Conservation (phyloP, 2,797 vertebrate species). For the Merluccius polli region DNA sequence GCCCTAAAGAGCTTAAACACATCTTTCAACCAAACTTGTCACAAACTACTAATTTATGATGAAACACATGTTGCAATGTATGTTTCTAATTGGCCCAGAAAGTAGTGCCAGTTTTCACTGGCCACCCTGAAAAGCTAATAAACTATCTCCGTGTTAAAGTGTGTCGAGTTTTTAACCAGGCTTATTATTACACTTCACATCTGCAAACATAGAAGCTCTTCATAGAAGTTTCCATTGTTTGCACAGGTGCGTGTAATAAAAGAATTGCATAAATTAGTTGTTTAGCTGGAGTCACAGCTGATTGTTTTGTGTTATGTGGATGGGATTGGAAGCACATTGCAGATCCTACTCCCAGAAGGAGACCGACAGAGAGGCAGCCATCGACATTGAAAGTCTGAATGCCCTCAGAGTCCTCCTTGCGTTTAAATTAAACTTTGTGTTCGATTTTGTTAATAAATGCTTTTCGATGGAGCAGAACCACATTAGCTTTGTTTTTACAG, state of each 20-base stretch:
- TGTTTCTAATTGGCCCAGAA: background rate
- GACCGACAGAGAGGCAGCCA: slow-evolving; percentile 28
- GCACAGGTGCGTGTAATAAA: slow-evolving; percentile 5
- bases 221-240: slow-evolving; percentile 12
- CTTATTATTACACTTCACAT: background rate
- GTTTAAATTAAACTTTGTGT: slow-evolving; percentile 50
- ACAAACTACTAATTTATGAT: background rate
- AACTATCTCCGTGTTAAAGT: background rate
- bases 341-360: slow-evolving; percentile 25
- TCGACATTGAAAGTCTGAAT: slow-evolving; percentile 29
- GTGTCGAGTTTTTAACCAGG: background rate
- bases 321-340: slow-evolving; percentile 43
- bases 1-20: too few species aligned
- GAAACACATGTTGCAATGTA: background rate
- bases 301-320: slow-evolving; percentile 23
- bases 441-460: slow-evolving; percentile 32
- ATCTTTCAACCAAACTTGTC: too few species aligned
- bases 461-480: slow-evolving; percentile 52
- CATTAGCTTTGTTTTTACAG: slow-evolving; percentile 48
- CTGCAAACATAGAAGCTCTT: background rate
- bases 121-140: too few species aligned
- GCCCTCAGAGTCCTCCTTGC: slow-evolving; percentile 30
- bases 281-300: background rate
- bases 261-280: slow-evolving; percentile 14
- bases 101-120: background rate